Conservation (phyloP, 2,113 vertebrate genomes). For the Perca fluviatilis region DNA sequence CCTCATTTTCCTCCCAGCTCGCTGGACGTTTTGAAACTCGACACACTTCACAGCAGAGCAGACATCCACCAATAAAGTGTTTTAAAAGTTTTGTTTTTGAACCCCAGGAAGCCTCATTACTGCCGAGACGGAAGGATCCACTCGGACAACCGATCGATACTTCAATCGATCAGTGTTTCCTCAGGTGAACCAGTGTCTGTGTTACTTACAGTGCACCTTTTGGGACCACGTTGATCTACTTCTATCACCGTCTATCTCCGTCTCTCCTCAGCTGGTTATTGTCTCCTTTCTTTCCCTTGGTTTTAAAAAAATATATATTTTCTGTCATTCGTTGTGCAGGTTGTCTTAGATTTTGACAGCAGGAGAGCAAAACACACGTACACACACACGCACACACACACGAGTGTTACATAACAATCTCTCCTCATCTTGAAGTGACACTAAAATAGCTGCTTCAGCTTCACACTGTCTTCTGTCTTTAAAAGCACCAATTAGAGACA, state of each 20-base stretch:
- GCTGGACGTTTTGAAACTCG: background rate
- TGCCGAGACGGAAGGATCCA: conserved; percentile 43
- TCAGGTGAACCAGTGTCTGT: conserved; percentile 32
- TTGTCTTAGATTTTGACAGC: conserved; percentile 27
- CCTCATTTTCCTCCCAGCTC: background rate
- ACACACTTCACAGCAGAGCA: background rate
- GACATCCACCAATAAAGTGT: conserved; percentile 26
- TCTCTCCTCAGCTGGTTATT: background rate
- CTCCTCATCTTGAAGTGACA: conserved; percentile 56
- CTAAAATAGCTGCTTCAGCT: conserved; percentile 63
- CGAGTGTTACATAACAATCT: conserved; percentile 49
- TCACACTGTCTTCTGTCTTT: conserved; percentile 58
- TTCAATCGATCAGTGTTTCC: conserved; percentile 42
- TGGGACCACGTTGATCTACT: background rate
- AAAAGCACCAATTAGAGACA: conserved; percentile 74
- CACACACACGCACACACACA: background rate
- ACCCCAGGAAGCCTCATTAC: conserved; percentile 67
- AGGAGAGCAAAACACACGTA: background rate
- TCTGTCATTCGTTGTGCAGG: background rate
- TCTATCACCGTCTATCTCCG: background rate
- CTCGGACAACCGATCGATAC: conserved; percentile 58
- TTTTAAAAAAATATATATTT: background rate
- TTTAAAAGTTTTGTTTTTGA: conserved; percentile 44
- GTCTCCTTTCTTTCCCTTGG: background rate
- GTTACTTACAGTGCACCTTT: conserved; percentile 22